Conservation (phyloP, 2,797 vertebrate genomes). For the Hydrocynus forskahlii region DNA sequence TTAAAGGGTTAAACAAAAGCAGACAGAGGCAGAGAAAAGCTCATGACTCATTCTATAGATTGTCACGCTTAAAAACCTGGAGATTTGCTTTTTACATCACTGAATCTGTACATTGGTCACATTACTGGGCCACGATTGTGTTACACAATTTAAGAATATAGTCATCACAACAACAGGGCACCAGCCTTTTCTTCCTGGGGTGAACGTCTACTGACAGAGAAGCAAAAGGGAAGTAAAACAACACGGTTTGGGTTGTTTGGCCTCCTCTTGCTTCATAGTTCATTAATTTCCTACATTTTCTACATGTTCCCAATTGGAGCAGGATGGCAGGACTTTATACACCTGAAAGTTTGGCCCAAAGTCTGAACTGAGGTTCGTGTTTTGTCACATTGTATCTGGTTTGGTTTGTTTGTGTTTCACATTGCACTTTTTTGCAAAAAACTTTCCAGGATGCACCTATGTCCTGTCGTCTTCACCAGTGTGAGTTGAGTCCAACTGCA, state of each 20-base stretch:
- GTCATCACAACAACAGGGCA: background rate
- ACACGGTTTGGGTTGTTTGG: background rate
- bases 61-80: background rate
- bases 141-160: background rate
- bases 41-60: background rate
- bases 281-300: background rate
- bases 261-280: background rate
- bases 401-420: too few relatives aligned
- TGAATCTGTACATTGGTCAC: background rate
- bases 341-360: too few relatives aligned
- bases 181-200: background rate
- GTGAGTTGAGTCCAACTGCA: too few relatives aligned
- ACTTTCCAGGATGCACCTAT: too few relatives aligned
- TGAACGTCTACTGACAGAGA: background rate
- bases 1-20: background rate
- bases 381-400: too few relatives aligned
- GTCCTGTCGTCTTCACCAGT: too few relatives aligned
- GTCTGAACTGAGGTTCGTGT: too few relatives aligned
- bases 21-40: background rate
- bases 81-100: slow-evolving; percentile 3
- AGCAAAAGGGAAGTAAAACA: background rate
- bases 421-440: too few relatives aligned
- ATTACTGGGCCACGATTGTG: background rate
- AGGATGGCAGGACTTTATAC: background rate
- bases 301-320: background rate